Evolutionary conservation across 2,888 invertebrate genomes (phyloP).

Genomic region (Diarsia mendica): DNA sequence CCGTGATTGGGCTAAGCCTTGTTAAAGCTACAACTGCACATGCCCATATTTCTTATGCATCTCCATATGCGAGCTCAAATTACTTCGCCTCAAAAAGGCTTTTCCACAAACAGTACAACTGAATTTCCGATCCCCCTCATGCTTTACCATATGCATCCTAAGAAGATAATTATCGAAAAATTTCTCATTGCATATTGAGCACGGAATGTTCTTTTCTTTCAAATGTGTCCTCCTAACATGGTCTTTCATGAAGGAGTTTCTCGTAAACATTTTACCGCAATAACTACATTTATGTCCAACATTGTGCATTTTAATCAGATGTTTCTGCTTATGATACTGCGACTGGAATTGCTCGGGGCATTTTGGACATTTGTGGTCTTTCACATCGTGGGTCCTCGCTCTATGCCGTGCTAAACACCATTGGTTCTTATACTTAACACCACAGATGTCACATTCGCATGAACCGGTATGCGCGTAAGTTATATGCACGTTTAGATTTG

Average conservation of each 20-base stretch:
- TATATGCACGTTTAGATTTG: constrained; percentile 83
- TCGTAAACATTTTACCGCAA: constrained; percentile 85
- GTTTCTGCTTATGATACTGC: constrained; percentile 88
- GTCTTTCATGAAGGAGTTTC: constrained; percentile 86
- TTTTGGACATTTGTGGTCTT: constrained; percentile 83
- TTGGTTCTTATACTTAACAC: constrained; percentile 81
- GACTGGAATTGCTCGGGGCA: constrained; percentile 87
- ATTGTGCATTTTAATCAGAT: constrained; percentile 87
- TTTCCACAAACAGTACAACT: constrained; percentile 90
- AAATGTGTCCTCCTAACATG: constrained; percentile 85
- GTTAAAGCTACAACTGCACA: constrained; percentile 58
- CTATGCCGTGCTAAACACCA: constrained; percentile 83
- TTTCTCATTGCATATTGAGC: constrained; percentile 83
- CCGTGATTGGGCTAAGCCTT: too few species aligned
- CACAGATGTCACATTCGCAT: constrained; percentile 81
- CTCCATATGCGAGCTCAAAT: constrained; percentile 90
- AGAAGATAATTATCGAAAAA: constrained; percentile 85
- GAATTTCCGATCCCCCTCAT: constrained; percentile 89
- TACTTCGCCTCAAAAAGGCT: constrained; percentile 90
- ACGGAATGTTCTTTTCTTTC: constrained; percentile 85
- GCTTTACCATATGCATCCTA: constrained; percentile 88
- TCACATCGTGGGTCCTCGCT: constrained; percentile 82
- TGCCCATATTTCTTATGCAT: constrained; percentile 87
- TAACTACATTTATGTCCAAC: constrained; percentile 84
- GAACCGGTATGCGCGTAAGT: constrained; percentile 81